A percentile compares a stretch with the other conserved stretches of the same genome.
Conservation (phyloP, 1,140 invertebrate genomes). For the Nixonia krombeini region DNA sequence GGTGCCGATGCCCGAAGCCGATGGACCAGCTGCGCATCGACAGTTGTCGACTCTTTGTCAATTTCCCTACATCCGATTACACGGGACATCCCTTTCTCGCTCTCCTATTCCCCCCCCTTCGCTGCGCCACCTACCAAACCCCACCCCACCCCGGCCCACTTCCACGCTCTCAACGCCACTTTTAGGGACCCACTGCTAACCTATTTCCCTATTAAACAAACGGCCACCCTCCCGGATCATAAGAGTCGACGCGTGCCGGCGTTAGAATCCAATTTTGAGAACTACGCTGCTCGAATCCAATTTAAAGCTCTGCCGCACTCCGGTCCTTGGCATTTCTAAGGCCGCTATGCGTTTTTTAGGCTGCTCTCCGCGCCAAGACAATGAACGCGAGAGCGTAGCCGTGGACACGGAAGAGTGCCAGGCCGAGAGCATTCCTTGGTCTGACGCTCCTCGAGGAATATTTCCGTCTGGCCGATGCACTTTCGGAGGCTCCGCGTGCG, state of each 20-base stretch:
- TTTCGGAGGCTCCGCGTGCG: too few relatives aligned
- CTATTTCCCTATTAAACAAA: conserved; percentile 59
- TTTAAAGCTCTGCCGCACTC: too few relatives aligned
- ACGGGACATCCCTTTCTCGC: conserved; percentile 35
- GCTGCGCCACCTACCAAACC: conserved; percentile 9
- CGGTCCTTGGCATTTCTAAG: too few relatives aligned
- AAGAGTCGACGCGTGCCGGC: background rate
- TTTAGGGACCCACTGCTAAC: conserved; percentile 17
- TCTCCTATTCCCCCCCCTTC: conserved; percentile 15
- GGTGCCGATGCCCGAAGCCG: conserved; percentile 34
- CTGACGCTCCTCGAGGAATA: too few relatives aligned
- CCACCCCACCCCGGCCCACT: too few relatives aligned
- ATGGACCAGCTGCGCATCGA: conserved; percentile 59
- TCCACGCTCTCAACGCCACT: background rate
- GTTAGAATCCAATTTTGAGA: background rate
- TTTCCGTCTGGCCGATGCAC: too few relatives aligned
- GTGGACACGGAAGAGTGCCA: too few relatives aligned
- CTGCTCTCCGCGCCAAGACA: too few relatives aligned
- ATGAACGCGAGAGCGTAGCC: too few relatives aligned
- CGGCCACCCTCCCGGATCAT: conserved; percentile 15
- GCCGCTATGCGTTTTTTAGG: too few relatives aligned
- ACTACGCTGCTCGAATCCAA: too few relatives aligned
- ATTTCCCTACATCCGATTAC: conserved; percentile 60
- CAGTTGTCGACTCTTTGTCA: conserved; percentile 65
- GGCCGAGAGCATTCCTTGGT: too few relatives aligned